phyloP scores from a whole-genome alignment of 2,113 vertebrate species.

The Eulemur macaco region DNA sequence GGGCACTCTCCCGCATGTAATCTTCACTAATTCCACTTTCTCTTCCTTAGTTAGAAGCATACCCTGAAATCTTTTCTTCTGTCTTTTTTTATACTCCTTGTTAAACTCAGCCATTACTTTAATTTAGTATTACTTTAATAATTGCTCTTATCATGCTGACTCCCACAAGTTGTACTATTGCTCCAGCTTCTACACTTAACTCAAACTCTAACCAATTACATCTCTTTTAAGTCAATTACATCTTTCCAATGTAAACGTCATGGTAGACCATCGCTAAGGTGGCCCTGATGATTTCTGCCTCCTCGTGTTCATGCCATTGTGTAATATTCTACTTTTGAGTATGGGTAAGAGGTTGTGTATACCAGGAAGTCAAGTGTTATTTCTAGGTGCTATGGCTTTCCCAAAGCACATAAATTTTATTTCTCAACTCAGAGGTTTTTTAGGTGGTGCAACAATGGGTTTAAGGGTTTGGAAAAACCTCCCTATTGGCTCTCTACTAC shows the following conservation, averaged over 20 bases:
- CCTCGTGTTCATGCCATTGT: neutral
- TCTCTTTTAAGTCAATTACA: neutral
- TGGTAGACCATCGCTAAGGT: rapidly evolving
- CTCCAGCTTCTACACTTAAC: neutral
- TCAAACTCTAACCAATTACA: neutral
- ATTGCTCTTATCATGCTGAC: neutral
- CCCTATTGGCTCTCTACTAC: neutral
- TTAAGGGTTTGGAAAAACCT: neutral
- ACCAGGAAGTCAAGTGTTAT: neutral
- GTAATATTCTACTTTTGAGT: neutral
- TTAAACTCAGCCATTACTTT: neutral
- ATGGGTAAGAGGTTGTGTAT: neutral
- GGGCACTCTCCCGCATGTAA: neutral
- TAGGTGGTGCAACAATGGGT: neutral
- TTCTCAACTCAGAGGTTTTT: neutral
- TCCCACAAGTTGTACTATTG: neutral
- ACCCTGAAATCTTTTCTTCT: neutral
- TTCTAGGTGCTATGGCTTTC: neutral
- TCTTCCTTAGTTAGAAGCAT: neutral
- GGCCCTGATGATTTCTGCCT: neutral
- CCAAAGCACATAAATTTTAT: neutral
- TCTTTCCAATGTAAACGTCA: neutral
- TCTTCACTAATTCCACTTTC: neutral
- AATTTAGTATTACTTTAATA: neutral
- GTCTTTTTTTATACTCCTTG: neutral